Percentiles rank a stretch among this genome's conserved stretches.
Conservation (phyloP, 2,113 vertebrate genomes). For the Chloropsis cyanopogon region DNA sequence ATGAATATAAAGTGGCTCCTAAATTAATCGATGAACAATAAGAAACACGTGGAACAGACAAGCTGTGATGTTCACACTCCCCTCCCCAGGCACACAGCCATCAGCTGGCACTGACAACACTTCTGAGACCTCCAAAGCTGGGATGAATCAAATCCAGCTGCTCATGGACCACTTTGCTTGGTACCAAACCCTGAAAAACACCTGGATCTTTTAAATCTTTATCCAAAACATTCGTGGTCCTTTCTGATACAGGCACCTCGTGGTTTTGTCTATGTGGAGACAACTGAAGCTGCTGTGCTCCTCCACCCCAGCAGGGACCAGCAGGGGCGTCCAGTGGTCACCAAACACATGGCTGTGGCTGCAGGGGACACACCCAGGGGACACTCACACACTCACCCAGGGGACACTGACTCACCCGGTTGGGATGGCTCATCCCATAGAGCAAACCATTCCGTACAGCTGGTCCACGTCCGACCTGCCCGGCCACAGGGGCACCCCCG, state of each 20-base stretch:
- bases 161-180: neutral
- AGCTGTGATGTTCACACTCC: neutral
- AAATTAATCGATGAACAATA: neutral
- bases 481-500: conserved; percentile 88
- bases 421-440: too few species aligned
- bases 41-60: neutral
- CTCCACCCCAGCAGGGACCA: neutral
- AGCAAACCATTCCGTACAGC: too few species aligned
- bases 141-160: neutral
- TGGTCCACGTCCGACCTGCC: conserved; percentile 94
- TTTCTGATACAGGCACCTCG: neutral
- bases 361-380: neutral
- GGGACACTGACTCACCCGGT: conserved; percentile 75
- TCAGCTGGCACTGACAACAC: neutral
- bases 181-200: neutral
- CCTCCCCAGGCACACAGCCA: neutral
- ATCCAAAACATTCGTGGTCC: neutral
- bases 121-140: neutral
- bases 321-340: neutral
- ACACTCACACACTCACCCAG: too few species aligned
- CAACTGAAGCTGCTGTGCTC: neutral
- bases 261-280: neutral
- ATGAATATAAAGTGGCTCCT: neutral
- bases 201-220: neutral
- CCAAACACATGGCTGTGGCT: neutral